Evolutionary conservation across 2,113 vertebrate genomes (phyloP).

Genomic region (Pygoscelis adeliae): DNA sequence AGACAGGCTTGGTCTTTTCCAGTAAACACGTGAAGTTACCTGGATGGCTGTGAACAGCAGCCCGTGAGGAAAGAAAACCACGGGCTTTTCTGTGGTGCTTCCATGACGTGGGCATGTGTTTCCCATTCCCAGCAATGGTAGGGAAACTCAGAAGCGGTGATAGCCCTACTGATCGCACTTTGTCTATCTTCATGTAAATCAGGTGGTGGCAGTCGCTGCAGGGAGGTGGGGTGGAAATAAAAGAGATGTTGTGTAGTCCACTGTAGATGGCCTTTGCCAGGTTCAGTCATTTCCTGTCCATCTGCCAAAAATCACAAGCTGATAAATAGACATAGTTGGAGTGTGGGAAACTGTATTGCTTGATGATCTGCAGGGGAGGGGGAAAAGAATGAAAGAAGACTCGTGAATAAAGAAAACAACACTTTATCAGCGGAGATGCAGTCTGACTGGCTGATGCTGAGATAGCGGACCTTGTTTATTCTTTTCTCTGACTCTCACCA

Average conservation of each 20-base stretch:
- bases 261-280: slow-evolving; percentile 72
- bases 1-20: slow-evolving; percentile 44
- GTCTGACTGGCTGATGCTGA: neutral
- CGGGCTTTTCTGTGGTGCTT: slow-evolving; percentile 20
- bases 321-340: slow-evolving; percentile 76
- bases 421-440: neutral
- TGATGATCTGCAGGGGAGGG: slow-evolving; percentile 68
- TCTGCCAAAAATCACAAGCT: slow-evolving; percentile 89
- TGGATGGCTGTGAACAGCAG: slow-evolving; percentile 7
- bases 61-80: slow-evolving; percentile 37
- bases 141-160: slow-evolving; percentile 44
- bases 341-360: slow-evolving; percentile 82
- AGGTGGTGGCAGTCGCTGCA: slow-evolving; percentile 14
- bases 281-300: slow-evolving; percentile 86
- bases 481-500: neutral
- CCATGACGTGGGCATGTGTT: slow-evolving; percentile 52
- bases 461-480: neutral
- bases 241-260: slow-evolving; percentile 66
- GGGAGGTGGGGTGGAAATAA: slow-evolving; percentile 59
- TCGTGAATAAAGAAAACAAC: slow-evolving; percentile 29
- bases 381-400: slow-evolving; percentile 65
- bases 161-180: slow-evolving; percentile 63
- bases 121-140: slow-evolving; percentile 23
- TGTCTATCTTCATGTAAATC: slow-evolving; percentile 64
- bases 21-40: slow-evolving; percentile 53